These are phyloP conservation scores for Cryptotermes secundus DNA, from an alignment of 1,140 invertebrate species.

Conservation along the genomic window DNA sequence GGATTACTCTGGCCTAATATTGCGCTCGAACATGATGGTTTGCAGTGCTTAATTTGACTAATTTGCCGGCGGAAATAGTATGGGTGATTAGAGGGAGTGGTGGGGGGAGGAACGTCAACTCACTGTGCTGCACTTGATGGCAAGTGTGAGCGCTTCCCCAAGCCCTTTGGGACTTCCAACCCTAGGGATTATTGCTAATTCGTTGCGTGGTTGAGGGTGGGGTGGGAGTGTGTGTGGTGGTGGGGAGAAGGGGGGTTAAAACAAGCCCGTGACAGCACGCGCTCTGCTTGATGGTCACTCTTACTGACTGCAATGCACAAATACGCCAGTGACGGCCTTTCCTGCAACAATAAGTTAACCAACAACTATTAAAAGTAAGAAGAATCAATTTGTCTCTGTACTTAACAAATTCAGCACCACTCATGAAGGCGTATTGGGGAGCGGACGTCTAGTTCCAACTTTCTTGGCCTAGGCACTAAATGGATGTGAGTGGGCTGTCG, in stretches of 20 bases:
- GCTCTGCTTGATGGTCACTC: not conserved
- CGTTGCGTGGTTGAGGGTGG: not conserved
- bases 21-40: not conserved
- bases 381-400: no score
- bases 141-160: not conserved
- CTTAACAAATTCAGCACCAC: no score
- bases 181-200: conserved; percentile 13
- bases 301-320: not conserved
- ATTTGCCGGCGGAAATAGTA: conserved; percentile 1
- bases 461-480: no score
- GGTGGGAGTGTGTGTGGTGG: no score
- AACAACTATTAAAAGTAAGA: not conserved
- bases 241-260: not conserved
- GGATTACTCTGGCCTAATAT: conserved; percentile 5
- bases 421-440: no score
- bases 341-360: not conserved
- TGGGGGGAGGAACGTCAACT: not conserved
- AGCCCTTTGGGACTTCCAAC: not conserved
- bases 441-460: no score
- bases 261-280: not conserved
- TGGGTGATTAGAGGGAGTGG: not conserved
- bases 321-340: not conserved
- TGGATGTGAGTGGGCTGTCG: no score
- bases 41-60: conserved; percentile 19
- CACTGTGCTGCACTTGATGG: conserved; percentile 7